phyloP scores from a whole-genome alignment of 2,113 vertebrate species.

The Triplophysa rosa region DNA sequence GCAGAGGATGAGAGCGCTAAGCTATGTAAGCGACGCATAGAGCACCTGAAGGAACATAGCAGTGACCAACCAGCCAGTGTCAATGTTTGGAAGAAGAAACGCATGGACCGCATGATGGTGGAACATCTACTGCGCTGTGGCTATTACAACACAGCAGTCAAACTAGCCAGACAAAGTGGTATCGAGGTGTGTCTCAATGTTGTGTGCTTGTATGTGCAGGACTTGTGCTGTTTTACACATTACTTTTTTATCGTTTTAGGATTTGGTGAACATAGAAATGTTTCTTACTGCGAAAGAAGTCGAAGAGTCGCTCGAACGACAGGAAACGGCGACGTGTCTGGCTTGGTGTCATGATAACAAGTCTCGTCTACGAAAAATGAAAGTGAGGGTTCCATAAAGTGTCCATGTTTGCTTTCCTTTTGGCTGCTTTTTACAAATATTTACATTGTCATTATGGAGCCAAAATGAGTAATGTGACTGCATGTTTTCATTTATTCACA shows the following conservation, averaged over 20 bases:
- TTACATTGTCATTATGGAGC: neutral
- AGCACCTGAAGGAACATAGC: constrained; percentile 97
- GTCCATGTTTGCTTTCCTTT: neutral
- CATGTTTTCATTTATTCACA: neutral
- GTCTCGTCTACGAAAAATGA: constrained; percentile 98
- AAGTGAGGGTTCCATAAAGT: constrained; percentile 71
- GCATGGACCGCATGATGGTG: constrained; percentile 99
- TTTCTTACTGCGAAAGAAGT: constrained; percentile 99
- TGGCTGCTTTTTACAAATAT: neutral
- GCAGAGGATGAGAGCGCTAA: constrained; percentile 98
- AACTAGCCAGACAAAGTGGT: constrained; percentile 92
- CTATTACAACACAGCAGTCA: constrained; percentile 97
- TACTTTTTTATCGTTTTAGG: constrained; percentile 67
- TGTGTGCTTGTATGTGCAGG: neutral
- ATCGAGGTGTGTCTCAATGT: constrained; percentile 83
- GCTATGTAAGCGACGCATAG: constrained; percentile 94
- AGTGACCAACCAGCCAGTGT: constrained; percentile 91
- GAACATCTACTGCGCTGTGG: constrained; percentile 95
- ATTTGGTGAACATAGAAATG: constrained; percentile 99
- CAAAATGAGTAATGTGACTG: neutral
- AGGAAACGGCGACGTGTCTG: constrained; percentile 95
- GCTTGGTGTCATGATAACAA: constrained; percentile 99
- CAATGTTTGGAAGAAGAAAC: constrained; percentile 95
- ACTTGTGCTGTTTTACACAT: neutral
- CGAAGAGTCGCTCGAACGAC: constrained; percentile 95